Base-by-base conservation (phyloP, 2,888 invertebrate genomes). In the Ceraclea dissimilis region DNA sequence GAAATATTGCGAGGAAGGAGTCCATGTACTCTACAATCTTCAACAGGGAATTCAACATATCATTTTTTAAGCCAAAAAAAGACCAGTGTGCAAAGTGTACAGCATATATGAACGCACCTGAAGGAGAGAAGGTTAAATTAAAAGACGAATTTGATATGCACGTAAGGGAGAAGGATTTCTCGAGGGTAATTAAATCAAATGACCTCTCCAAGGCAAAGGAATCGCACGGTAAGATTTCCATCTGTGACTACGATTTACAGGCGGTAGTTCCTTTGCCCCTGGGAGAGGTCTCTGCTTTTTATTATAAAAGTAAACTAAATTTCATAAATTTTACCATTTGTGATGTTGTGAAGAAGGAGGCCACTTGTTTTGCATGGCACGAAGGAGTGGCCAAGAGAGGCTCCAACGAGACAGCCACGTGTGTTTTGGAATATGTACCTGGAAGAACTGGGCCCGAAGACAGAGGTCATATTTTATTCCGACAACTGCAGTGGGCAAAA, bases 401-500 rank as follows among this genome's bases (percentile, higher is more conserved):
- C 18, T 17, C 46, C 6, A 46, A 18, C 18, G 46, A 46, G 13
- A 46, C 18, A 5, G 46, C 19, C 5, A 19, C 6, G 2, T 46
- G 46, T 13, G 13, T 46, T 18, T 13, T 19, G 18, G 18, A 46
- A 8, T 46, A 46, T 13, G 8, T 46, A 46, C 2, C 5, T 46
- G 13, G 19, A 19, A 4, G 5, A 19, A 13, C 18, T 17, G 18
- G 18, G 8, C 46, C 46, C 13, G 20, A 46, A 19, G 18, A 2
- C 26, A 34, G 48, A 47, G 2, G n/a, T 48, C 20, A 47, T 53
- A 34, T 53, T 53, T 51, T 51, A 51, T 46, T 16, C 22, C 17
- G 52, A 52, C 26, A 52, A 52, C 31, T 52, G 52, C 22, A 44
- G 52, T 46, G 52, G 52, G 33, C 52, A 52, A 18, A 21, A 52